Conservation (phyloP, 2,113 vertebrate species). For the Chloropsis hardwickii region DNA sequence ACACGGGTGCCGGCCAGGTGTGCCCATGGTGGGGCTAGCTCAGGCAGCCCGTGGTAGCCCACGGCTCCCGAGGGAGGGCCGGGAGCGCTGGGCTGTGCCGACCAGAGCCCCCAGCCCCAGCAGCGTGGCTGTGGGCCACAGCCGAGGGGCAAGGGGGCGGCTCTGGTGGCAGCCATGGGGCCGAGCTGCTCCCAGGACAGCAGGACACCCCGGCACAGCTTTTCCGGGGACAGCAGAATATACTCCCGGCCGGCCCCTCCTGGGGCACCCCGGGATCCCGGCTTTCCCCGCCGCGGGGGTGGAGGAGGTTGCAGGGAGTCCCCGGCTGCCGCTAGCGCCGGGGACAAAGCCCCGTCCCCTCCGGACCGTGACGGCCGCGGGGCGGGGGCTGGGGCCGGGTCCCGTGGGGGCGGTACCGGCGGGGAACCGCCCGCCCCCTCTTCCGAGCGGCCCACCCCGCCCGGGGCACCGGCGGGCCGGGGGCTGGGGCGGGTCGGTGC, state of each 20-base stretch:
- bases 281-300: neutral
- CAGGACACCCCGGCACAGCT: neutral
- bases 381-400: neutral
- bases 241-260: neutral
- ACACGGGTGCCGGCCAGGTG: fast-evolving
- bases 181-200: neutral
- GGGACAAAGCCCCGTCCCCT: neutral
- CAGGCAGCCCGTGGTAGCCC: neutral
- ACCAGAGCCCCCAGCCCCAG: neutral
- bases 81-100: neutral
- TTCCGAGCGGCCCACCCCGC: neutral
- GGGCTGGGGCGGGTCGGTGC: neutral
- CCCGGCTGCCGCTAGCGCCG: neutral
- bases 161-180: neutral
- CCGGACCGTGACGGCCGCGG: neutral
- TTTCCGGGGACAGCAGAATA: neutral
- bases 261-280: neutral
- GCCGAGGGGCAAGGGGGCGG: neutral
- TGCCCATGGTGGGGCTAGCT: neutral
- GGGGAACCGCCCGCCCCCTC: neutral
- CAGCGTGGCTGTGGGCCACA: neutral
- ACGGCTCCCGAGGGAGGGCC: neutral
- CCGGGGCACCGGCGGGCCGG: neutral
- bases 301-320: neutral
- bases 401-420: neutral